These are phyloP conservation scores for Collichthys lucidus DNA, from an alignment of 2,113 vertebrate genomes.

Conservation along the genomic window DNA sequence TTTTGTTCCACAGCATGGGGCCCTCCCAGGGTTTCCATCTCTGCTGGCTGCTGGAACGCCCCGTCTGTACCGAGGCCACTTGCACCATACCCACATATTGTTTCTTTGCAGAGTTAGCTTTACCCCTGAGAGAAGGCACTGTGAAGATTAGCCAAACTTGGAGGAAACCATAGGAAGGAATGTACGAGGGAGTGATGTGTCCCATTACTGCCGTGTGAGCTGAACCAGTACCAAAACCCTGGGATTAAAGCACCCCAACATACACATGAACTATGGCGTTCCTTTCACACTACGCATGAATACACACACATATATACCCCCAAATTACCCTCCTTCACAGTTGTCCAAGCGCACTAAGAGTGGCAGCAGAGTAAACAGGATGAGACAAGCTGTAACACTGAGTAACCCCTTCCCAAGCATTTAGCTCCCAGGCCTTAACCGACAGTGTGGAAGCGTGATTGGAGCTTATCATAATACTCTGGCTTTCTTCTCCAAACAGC, in stretches of 20 bases:
- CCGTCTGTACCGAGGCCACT: conserved; percentile 60
- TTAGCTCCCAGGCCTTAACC: conserved; percentile 59
- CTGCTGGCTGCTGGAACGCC: conserved; percentile 52
- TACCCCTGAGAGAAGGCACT: conserved; percentile 31
- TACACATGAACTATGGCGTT: conserved; percentile 52
- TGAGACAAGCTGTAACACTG: conserved; percentile 66
- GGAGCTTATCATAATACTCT: conserved; percentile 68
- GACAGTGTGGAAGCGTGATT: conserved; percentile 63
- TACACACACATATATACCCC: conserved; percentile 43
- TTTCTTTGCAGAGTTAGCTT: conserved; percentile 30
- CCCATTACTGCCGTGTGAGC: conserved; percentile 27
- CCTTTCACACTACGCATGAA: conserved; percentile 61
- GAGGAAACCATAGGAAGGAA: conserved; percentile 29
- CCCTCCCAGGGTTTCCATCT: conserved; percentile 69
- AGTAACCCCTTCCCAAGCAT: conserved; percentile 53
- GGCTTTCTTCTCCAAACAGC: conserved; percentile 60
- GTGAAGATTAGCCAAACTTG: conserved; percentile 33
- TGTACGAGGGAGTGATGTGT: not conserved
- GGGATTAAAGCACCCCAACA: conserved; percentile 57
- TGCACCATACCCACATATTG: conserved; percentile 49
- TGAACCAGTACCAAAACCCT: conserved; percentile 40
- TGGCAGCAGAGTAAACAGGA: conserved; percentile 72
- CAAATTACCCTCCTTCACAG: conserved; percentile 59
- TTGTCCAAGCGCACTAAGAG: conserved; percentile 48
- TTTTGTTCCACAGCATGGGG: conserved; percentile 77